phyloP scores from a whole-genome alignment of 2,888 invertebrate genomes.

The Lucinisca nassula region DNA sequence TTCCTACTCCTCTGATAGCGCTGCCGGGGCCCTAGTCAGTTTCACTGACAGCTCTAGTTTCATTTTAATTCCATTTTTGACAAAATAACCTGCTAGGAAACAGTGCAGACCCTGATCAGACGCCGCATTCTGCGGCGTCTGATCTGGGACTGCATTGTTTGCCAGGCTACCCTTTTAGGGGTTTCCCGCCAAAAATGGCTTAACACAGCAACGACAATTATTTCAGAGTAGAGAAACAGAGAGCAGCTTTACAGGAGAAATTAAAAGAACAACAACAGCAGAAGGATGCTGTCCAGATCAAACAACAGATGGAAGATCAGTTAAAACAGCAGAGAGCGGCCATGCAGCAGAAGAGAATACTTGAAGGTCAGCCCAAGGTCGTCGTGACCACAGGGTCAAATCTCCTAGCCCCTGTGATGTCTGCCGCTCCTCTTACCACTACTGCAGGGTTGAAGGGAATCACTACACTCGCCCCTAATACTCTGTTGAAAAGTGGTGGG shows the following conservation, averaged over 20 bases:
- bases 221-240: slow-evolving; percentile 87
- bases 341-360: slow-evolving; percentile 94
- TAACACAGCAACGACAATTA: background rate
- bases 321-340: slow-evolving; percentile 95
- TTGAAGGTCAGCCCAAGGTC: slow-evolving; percentile 74
- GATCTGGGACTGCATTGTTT: no score
- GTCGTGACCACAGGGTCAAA: slow-evolving; percentile 64
- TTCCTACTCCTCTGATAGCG: no score
- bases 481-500: slow-evolving; percentile 71
- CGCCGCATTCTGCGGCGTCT: no score
- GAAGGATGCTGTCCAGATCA: slow-evolving; percentile 87
- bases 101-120: no score
- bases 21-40: no score
- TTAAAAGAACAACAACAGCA: slow-evolving; percentile 72
- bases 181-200: no score
- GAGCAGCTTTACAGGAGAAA: slow-evolving; percentile 88
- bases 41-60: no score
- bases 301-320: slow-evolving; percentile 97
- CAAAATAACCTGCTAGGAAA: no score
- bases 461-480: slow-evolving; percentile 83
- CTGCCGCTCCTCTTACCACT: background rate
- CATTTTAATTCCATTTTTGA: no score
- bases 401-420: background rate
- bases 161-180: no score
- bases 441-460: slow-evolving; percentile 75